phyloP scores from a whole-genome alignment of 64 coral and sea anemone species.

The Actinia equina region DNA sequence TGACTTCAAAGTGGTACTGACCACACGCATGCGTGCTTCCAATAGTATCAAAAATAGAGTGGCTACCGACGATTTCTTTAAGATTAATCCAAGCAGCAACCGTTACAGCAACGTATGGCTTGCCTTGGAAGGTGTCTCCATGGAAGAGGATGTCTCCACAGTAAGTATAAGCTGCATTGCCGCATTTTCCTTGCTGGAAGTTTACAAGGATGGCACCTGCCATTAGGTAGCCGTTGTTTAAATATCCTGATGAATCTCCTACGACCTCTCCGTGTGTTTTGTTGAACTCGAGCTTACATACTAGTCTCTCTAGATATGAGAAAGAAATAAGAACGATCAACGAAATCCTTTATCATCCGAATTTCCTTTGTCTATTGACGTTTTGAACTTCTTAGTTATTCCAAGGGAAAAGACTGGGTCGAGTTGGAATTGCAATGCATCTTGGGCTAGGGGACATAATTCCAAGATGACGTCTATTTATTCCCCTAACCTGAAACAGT shows the following conservation, averaged over 20 bases:
- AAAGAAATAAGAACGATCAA: not conserved
- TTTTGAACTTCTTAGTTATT: too few relatives aligned
- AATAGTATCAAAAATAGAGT: constrained; percentile 96
- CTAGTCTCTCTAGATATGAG: constrained; percentile 66
- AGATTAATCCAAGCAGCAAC: constrained; percentile 85
- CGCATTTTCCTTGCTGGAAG: constrained; percentile 77
- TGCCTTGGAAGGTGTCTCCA: constrained; percentile 93
- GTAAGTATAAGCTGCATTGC: constrained; percentile 90
- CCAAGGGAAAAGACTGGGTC: too few relatives aligned
- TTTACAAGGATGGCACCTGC: constrained; percentile 82
- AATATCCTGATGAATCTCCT: constrained; percentile 69
- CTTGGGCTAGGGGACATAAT: too few relatives aligned
- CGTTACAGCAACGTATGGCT: constrained; percentile 68
- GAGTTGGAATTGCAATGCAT: too few relatives aligned
- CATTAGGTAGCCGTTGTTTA: constrained; percentile 79
- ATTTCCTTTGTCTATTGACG: not conserved
- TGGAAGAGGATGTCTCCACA: constrained; percentile 99
- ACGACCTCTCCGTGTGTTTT: constrained; percentile 46
- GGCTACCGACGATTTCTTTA: constrained; percentile 72
- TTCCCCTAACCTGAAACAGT: too few relatives aligned
- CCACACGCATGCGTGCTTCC: constrained; percentile 83
- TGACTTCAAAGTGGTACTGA: constrained; percentile 93
- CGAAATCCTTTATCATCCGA: not conserved
- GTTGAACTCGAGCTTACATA: constrained; percentile 77
- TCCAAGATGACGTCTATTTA: too few relatives aligned